Percentiles rank a stretch among this genome's conserved stretches.
Conservation (phyloP, 1,140 invertebrate genomes). For the Dolichoris vasculosae region DNA sequence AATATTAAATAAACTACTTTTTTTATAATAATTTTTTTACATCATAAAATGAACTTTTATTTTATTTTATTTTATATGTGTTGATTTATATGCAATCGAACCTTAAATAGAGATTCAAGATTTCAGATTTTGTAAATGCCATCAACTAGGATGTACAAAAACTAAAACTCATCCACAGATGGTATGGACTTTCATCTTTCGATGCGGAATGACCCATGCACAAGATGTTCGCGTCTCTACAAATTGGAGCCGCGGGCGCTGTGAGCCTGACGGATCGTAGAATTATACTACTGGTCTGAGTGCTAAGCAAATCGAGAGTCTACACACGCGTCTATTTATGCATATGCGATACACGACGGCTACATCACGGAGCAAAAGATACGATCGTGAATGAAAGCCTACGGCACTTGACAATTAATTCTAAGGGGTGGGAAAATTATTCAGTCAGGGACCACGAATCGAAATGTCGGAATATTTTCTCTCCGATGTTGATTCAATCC, state of each 20-base stretch:
- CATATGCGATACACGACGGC: not conserved
- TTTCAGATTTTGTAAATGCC: not conserved
- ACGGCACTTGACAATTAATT: slow-evolving; percentile 16
- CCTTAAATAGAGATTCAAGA: too few species aligned
- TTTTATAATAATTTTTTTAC: too few species aligned
- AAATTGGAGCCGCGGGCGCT: not conserved
- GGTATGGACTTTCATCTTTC: not conserved
- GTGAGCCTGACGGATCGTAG: slow-evolving; percentile 44
- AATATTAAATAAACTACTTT: too few species aligned
- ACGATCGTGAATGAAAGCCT: slow-evolving; percentile 16
- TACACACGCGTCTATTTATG: slow-evolving; percentile 1
- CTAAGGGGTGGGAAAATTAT: not conserved
- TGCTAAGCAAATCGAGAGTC: not conserved
- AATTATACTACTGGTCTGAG: slow-evolving; percentile 48
- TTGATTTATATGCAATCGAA: too few species aligned
- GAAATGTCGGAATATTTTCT: not conserved
- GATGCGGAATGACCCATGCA: not conserved
- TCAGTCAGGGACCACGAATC: not conserved
- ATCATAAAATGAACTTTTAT: too few species aligned
- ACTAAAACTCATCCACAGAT: not conserved
- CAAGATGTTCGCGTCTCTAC: not conserved
- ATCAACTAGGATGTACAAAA: not conserved
- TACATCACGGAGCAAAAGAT: not conserved
- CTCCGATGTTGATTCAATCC: not conserved
- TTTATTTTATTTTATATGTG: too few species aligned